Evolutionary conservation across 2,797 vertebrate genomes (phyloP).

Genomic region (Neopelma chrysocephalum): DNA sequence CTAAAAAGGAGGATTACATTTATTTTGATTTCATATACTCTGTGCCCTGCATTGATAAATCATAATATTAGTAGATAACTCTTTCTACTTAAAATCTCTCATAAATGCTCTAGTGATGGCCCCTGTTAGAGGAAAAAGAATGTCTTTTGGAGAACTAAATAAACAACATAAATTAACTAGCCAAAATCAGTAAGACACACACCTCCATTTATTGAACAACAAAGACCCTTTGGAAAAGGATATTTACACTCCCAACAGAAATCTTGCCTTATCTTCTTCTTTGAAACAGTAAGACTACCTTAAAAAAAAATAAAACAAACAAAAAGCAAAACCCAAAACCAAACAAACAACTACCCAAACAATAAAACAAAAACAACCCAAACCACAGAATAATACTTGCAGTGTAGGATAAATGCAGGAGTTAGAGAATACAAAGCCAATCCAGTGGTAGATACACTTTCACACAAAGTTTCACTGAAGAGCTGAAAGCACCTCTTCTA

Average conservation of each 20-base stretch:
- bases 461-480: neutral
- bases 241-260: neutral
- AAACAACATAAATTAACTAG: neutral
- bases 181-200: neutral
- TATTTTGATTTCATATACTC: neutral
- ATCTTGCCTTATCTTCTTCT: neutral
- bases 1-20: neutral
- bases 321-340: neutral
- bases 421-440: neutral
- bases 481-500: neutral
- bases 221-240: neutral
- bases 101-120: neutral
- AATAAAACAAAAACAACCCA: neutral
- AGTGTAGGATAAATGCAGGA: neutral
- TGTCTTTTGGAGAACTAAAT: neutral
- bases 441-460: neutral
- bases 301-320: neutral
- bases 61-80: neutral
- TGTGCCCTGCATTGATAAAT: neutral
- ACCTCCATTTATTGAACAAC: neutral
- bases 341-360: neutral
- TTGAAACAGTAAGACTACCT: neutral
- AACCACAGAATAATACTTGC: neutral
- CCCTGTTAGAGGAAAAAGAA: neutral
- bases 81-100: neutral